Conservation (phyloP, 2,888 invertebrate species). For the Brenthis daphne region DNA sequence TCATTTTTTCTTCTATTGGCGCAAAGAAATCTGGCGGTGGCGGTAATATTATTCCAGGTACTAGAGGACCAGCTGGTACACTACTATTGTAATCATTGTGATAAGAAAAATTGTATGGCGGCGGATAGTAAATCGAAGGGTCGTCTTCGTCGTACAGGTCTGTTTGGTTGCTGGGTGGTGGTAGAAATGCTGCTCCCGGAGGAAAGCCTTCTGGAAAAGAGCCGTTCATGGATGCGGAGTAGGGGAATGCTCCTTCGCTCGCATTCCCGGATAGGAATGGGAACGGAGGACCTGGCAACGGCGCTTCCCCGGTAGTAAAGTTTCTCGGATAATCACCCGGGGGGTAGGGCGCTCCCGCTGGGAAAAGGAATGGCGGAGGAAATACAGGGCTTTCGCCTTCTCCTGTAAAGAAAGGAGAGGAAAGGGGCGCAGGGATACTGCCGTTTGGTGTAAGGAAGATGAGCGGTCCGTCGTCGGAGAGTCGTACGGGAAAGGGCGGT, state of each 20-base stretch:
- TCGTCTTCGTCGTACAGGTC: conserved; percentile 94
- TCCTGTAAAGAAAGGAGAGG: conserved; percentile 86
- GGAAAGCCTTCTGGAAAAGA: conserved; percentile 81
- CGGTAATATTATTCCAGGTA: conserved; percentile 93
- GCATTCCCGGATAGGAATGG: conserved; percentile 83
- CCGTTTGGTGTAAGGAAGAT: conserved; percentile 92
- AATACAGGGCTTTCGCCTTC: conserved; percentile 80
- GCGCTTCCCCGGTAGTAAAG: conserved; percentile 85
- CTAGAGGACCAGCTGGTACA: conserved; percentile 92
- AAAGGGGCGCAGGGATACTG: conserved; percentile 86
- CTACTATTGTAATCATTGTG: conserved; percentile 88
- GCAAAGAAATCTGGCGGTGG: conserved; percentile 95
- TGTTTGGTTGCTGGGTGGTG: conserved; percentile 88
- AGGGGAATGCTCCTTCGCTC: conserved; percentile 80
- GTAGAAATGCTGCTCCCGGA: conserved; percentile 82
- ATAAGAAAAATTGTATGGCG: conserved; percentile 94
- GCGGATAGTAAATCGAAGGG: conserved; percentile 95
- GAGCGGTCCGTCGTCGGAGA: conserved; percentile 92
- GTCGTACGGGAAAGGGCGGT: conserved; percentile 96
- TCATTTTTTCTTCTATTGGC: conserved; percentile 81
- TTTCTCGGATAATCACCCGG: conserved; percentile 84
- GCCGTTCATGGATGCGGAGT: conserved; percentile 81
- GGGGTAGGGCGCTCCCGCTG: conserved; percentile 80
- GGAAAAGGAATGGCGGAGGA: conserved; percentile 82
- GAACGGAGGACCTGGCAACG: conserved; percentile 84